Percentiles rank a stretch among this genome's conserved stretches.
phyloP scores from a whole-genome alignment of 1,140 invertebrate genomes.

The Hesperophylax magnus region DNA sequence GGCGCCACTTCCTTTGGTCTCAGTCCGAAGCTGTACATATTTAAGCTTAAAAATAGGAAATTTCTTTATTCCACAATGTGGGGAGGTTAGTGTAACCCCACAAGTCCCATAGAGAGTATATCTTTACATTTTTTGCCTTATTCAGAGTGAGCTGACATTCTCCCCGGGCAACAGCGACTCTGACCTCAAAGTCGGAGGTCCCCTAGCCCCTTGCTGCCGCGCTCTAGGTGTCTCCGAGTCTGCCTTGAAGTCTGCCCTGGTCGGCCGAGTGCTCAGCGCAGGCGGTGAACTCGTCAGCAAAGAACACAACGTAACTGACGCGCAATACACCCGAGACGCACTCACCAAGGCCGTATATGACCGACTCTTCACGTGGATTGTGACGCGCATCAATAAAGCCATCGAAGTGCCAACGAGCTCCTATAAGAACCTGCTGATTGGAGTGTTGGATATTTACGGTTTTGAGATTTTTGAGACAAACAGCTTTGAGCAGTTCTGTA shows the following conservation, averaged over 20 bases:
- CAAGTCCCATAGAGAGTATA: no score
- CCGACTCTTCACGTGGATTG: constrained; percentile 93
- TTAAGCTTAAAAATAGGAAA: no score
- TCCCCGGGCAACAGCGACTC: constrained; percentile 59
- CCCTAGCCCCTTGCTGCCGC: constrained; percentile 65
- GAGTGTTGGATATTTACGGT: constrained; percentile 97
- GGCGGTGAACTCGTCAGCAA: constrained; percentile 96
- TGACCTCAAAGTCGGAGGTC: constrained; percentile 60
- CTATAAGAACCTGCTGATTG: constrained; percentile 90
- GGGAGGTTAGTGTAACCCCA: no score
- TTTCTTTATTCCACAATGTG: no score
- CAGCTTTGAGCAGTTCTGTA: constrained; percentile 95
- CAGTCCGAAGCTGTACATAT: no score
- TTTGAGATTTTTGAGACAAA: constrained; percentile 98
- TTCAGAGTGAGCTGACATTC: constrained; percentile 66
- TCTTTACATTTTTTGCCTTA: neutral
- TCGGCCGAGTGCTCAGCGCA: constrained; percentile 91
- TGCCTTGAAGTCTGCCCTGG: constrained; percentile 84
- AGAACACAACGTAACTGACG: constrained; percentile 86
- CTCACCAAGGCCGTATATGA: constrained; percentile 96
- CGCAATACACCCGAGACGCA: constrained; percentile 93
- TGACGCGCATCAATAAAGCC: constrained; percentile 86
- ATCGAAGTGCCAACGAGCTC: constrained; percentile 78
- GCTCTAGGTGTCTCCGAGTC: constrained; percentile 79
- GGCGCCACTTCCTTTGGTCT: no score